Conservation (phyloP, 2,797 vertebrate genomes). For the Enteromius unitaeniatus region DNA sequence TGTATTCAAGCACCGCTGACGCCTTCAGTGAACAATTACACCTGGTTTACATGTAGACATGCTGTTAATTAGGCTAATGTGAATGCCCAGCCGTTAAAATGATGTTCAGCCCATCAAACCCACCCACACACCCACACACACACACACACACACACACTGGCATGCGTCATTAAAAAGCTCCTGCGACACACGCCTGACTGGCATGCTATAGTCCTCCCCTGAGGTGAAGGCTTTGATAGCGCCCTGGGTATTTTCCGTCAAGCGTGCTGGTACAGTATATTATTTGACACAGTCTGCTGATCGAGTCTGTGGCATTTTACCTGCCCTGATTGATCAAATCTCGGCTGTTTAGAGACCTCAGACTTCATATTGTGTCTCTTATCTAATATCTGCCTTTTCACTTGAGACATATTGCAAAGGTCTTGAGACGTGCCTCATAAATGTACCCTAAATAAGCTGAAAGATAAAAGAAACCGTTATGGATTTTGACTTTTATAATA, state of each 20-base stretch:
- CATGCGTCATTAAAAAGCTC: not conserved
- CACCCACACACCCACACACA: not conserved
- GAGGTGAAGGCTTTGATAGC: conserved; percentile 1
- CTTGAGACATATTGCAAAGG: conserved; percentile 31
- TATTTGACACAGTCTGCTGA: conserved; percentile 31
- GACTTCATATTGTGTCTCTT: conserved; percentile 31
- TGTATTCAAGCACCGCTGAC: too few species aligned
- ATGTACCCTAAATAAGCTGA: not conserved
- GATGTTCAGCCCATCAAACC: conserved; percentile 17
- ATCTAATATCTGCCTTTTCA: conserved; percentile 31
- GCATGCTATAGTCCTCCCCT: not conserved
- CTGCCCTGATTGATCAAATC: conserved; percentile 38
- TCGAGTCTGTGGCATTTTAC: conserved; percentile 33
- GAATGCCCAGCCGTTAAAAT: conserved; percentile 12
- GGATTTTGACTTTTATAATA: not conserved
- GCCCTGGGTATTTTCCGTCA: not conserved
- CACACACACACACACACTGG: not conserved
- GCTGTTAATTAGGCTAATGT: conserved; percentile 4
- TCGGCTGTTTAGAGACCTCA: conserved; percentile 28
- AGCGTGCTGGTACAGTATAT: not conserved
- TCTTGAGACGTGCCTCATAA: conserved; percentile 17
- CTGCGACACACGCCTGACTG: not conserved
- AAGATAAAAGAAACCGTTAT: not conserved
- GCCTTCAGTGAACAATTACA: conserved; percentile 4
- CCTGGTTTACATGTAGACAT: conserved; percentile 13